phyloP scores from a whole-genome alignment of 2,888 invertebrate genomes.

The Arrhopalites spinosus region DNA sequence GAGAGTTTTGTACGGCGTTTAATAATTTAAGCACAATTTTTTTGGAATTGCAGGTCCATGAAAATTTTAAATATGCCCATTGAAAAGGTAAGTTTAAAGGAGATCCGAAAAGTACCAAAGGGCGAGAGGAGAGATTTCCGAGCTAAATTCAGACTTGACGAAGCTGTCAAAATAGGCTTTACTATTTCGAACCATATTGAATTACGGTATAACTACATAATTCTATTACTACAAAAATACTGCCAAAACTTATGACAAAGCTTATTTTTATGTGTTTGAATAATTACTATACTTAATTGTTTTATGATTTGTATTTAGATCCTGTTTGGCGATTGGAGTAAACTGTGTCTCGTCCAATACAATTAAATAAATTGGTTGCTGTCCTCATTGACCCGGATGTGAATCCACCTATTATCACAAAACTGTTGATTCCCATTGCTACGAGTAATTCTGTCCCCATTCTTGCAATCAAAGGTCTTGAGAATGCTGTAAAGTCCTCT shows the following conservation, averaged over 20 bases:
- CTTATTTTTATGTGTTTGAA: not conserved
- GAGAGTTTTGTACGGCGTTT: not conserved
- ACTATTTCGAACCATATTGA: conserved; percentile 36
- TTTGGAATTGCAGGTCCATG: conserved; percentile 36
- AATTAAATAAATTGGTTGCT: conserved; percentile 39
- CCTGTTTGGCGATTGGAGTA: conserved; percentile 45
- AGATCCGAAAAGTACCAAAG: conserved; percentile 44
- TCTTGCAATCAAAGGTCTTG: conserved; percentile 47
- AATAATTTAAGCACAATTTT: too few species aligned
- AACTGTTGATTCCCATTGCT: conserved; percentile 51
- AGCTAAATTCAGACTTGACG: conserved; percentile 34
- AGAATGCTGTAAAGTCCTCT: conserved; percentile 33
- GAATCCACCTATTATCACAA: conserved; percentile 52
- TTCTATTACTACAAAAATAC: not conserved
- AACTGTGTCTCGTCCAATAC: conserved; percentile 49
- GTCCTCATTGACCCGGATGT: conserved; percentile 53
- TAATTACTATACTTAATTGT: not conserved
- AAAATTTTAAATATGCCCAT: conserved; percentile 42
- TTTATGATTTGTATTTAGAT: conserved; percentile 34
- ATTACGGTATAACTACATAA: conserved; percentile 41
- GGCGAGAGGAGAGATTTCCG: conserved; percentile 43
- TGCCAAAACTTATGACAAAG: not conserved
- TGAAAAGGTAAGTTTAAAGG: conserved; percentile 40
- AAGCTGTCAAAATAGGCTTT: conserved; percentile 40
- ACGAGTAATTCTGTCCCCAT: conserved; percentile 45